A percentile compares a stretch with the other conserved stretches of the same genome.
Conservation (phyloP, 2,113 vertebrate species). For the Rhea pennata region DNA sequence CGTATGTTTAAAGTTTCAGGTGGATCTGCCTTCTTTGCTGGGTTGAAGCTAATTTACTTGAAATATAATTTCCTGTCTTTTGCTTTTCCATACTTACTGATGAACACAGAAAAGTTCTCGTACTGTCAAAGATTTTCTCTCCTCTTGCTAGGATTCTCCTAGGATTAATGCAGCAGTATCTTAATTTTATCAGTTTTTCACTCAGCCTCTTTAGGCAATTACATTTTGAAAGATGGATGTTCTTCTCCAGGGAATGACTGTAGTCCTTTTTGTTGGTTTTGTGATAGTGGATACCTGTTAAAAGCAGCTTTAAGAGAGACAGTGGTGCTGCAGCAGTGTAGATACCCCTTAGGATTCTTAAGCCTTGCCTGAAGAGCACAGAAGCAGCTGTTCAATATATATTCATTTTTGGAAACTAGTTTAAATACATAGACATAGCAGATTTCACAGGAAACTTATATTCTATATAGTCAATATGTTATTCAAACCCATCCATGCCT, state of each 20-base stretch:
- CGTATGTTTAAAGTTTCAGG: background rate
- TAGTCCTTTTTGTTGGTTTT: background rate
- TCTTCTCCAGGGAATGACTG: background rate
- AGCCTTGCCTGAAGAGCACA: background rate
- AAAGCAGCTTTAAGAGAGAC: conserved; percentile 4
- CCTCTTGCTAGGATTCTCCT: background rate
- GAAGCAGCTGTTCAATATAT: background rate
- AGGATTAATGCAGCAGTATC: background rate
- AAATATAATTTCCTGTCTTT: background rate
- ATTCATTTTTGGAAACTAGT: background rate
- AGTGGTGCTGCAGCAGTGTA: background rate
- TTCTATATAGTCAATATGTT: background rate
- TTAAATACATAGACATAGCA: background rate
- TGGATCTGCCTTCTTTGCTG: background rate
- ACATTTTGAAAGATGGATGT: background rate
- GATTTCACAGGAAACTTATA: background rate
- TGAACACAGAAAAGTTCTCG: background rate
- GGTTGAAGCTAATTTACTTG: background rate
- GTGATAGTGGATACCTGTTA: background rate
- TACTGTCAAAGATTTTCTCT: background rate
- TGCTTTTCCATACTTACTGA: background rate
- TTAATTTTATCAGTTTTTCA: background rate
- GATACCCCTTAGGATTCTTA: background rate
- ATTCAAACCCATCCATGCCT: background rate
- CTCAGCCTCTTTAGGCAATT: background rate